Evolutionary conservation across 2,888 invertebrate genomes (phyloP).

Genomic region (Ectemnius continuus): DNA sequence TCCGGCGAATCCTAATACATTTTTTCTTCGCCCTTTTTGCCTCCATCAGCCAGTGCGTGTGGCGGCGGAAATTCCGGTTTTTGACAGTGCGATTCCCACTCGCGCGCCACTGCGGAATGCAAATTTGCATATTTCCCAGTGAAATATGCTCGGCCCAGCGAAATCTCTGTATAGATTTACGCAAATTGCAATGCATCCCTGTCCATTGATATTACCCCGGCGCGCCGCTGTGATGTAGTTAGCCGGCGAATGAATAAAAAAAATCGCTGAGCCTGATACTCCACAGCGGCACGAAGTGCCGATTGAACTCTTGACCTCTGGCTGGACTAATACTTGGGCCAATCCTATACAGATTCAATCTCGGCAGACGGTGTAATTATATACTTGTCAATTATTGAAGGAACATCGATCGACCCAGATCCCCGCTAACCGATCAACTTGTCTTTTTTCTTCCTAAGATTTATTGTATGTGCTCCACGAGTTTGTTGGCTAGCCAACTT

Average conservation of each 20-base stretch:
- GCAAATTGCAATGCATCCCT: constrained; percentile 44
- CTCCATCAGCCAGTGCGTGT: neutral
- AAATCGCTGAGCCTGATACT: too few species aligned
- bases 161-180: constrained; percentile 53
- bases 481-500: too few species aligned
- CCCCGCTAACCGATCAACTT: constrained; percentile 3
- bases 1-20: neutral
- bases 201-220: constrained; percentile 31
- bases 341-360: too few species aligned
- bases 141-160: constrained; percentile 40
- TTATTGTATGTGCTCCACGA: too few species aligned
- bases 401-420: constrained; percentile 36
- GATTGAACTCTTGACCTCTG: constrained; percentile 7
- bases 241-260: neutral
- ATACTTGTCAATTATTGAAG: too few species aligned
- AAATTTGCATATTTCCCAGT: constrained; percentile 59
- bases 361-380: too few species aligned
- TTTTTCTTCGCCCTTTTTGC: constrained; percentile 1
- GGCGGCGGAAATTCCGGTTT: constrained; percentile 39
- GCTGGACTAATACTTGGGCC: too few species aligned
- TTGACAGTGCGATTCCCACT: constrained; percentile 30
- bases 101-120: constrained; percentile 29
- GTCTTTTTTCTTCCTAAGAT: too few species aligned
- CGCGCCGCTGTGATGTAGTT: constrained; percentile 21
- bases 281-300: neutral